Conservation (phyloP, 1,140 invertebrate genomes). For the Mya arenaria region DNA sequence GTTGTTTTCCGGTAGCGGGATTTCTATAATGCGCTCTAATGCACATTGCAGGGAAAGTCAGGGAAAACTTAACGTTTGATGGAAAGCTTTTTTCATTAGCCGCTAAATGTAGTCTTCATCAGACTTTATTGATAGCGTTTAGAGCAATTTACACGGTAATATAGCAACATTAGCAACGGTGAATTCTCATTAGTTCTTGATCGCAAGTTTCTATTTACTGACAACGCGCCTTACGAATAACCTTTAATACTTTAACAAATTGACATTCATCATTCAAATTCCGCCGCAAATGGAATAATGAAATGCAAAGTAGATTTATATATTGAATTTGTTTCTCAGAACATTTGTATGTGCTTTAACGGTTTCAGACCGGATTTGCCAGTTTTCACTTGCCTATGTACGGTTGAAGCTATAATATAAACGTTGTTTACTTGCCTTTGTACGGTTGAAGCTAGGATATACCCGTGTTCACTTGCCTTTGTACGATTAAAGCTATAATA, state of each 20-base stretch:
- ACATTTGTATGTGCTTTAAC: background rate
- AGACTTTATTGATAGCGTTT: conserved; percentile 53
- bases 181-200: conserved; percentile 45
- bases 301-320: conserved; percentile 37
- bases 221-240: conserved; percentile 20
- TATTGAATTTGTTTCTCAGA: conserved; percentile 31
- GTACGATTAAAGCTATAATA: too few relatives aligned
- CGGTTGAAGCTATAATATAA: too few relatives aligned
- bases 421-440: too few relatives aligned
- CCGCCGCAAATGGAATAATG: conserved; percentile 38
- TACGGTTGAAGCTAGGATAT: too few relatives aligned
- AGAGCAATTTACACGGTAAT: conserved; percentile 35
- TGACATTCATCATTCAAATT: conserved; percentile 56
- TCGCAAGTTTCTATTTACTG: conserved; percentile 34
- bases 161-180: conserved; percentile 46
- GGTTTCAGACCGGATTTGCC: too few relatives aligned
- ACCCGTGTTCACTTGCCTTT: too few relatives aligned
- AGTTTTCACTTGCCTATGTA: too few relatives aligned
- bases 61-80: conserved; percentile 25
- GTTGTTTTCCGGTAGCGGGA: conserved; percentile 42
- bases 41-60: conserved; percentile 16
- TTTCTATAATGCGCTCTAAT: conserved; percentile 51
- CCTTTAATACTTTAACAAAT: conserved; percentile 45
- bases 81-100: conserved; percentile 54
- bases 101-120: conserved; percentile 54